Base-by-base conservation (phyloP, 2,113 vertebrate genomes). In the Propithecus coquereli region DNA sequence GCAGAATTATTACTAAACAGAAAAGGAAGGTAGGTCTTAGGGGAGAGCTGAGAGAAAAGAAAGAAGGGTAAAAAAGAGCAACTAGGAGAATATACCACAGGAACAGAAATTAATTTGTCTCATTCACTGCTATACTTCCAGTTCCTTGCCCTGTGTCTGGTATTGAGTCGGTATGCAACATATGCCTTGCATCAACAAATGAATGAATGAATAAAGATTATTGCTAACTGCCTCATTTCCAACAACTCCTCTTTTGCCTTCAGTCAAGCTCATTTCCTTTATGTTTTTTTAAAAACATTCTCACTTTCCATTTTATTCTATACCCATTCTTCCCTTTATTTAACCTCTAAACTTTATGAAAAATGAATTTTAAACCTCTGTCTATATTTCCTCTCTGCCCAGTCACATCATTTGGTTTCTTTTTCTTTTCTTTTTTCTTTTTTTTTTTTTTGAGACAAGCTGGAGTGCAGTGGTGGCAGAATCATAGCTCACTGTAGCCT, bases 321-420 rank as follows among this genome's bases (percentile, higher is more conserved):
- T 70, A 90, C n/a, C 16, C 34, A 80, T 68, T 66, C 32, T 32
- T 34, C 82, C n/a, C 50, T 73, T 70, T 77, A 91, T 37, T 89
- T 79, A 87, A 90, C 34, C 3, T 95, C 27, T 74, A 84, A 61
- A 80, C 52, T 94, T 88, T 20, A 50, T 45, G 54, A 86, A 93
- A 80, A 74, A 79, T 11, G 84, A 54, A 82, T 57, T 57, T 73
- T 91, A 93, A 94, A 92, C 17, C 13, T 79, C 52, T 68, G 17
- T 77, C 43, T 90, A 12, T 91, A 57, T 90, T 95, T 93, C 30
- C 43, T 93, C 14, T 86, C 43, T 92, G 57, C 57, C 34, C 61
- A 77, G 20, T 52, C 71, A 84, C 18, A 93, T 85, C 16, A 94
- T 81, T 94, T 93, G 65, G 40, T 61, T 91, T 93, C 40, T 71